Evolutionary conservation across 1,140 invertebrate genomes (phyloP).

Genomic region (Scaptodrosophila lebanonensis): DNA sequence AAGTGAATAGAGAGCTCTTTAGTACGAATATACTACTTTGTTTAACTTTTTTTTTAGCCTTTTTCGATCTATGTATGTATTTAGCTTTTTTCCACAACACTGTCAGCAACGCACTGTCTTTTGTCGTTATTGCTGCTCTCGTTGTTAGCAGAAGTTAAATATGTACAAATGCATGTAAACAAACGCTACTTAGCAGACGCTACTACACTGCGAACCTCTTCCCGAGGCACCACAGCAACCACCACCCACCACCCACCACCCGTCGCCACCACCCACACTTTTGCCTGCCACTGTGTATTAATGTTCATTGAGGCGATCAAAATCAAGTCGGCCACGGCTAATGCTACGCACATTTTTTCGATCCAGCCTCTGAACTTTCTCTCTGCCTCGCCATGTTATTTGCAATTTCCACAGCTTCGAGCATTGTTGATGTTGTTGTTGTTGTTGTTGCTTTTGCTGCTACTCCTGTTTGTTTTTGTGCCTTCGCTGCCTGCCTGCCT

Average conservation of each 20-base stretch:
- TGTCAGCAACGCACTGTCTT: too few species aligned
- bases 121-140: slow-evolving; percentile 20
- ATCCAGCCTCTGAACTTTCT: slow-evolving; percentile 62
- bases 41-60: too few species aligned
- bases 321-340: slow-evolving; percentile 74
- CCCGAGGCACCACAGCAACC: slow-evolving; percentile 17
- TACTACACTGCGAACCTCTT: slow-evolving; percentile 7
- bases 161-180: slow-evolving; percentile 71
- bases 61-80: too few species aligned
- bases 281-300: slow-evolving; percentile 40
- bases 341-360: slow-evolving; percentile 68
- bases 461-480: slow-evolving; percentile 64
- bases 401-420: slow-evolving; percentile 42
- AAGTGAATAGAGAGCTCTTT: too few species aligned
- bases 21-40: too few species aligned
- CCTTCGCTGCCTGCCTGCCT: slow-evolving; percentile 20
- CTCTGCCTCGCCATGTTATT: slow-evolving; percentile 62
- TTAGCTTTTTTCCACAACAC: too few species aligned
- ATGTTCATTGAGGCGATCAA: slow-evolving; percentile 75
- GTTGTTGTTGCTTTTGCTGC: slow-evolving; percentile 42
- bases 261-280: not conserved
- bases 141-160: slow-evolving; percentile 52
- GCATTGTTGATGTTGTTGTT: slow-evolving; percentile 45
- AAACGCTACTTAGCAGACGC: slow-evolving; percentile 57
- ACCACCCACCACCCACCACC: not conserved